Evolutionary conservation across 2,113 vertebrate genomes (phyloP), one percentile per base, ranked within the genome.

Genomic region (Notothenia rossii): DNA sequence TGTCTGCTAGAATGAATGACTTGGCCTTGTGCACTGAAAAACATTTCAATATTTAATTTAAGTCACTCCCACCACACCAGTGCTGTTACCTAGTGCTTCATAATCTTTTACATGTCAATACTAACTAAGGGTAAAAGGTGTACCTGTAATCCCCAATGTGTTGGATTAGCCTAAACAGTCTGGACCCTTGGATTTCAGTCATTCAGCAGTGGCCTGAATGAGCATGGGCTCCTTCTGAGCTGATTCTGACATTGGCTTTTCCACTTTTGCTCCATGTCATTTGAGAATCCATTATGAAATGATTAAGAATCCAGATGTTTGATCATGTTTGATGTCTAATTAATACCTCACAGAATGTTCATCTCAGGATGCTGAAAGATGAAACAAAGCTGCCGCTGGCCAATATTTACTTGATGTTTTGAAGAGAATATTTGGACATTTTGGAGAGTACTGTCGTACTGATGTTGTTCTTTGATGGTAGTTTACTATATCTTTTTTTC

Each of bases 311-410:
- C 13, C 45, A 33, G 49, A 29, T 25, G 36, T 66, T 61, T 80
- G 65, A 79, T 79, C 46, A 60, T 12, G 53, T 75, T 84, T 79
- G 46, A 75, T 66, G 20, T 22, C 10, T 40, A 40, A 50, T n/a
- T 56, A 56, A 29, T 14, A 69, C 51, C 25, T n/a, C 22, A 29
- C 33, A 43, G n/a, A 14, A 8, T 73, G 46, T 76, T 59, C 36
- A 59, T 66, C 3, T 63, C 5, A 12, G 36, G 58, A 72, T 50
- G 17, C 67, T 82, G 48, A 29, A 29, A 54, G 53, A 12, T 56
- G 43, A 72, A 67, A 36, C 33, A 62, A n/a, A 48, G 7, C 5
- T 5, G 13, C 13, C n/a, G 36, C 33, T 51, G 10, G 36, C 6
- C 5, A 1, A 56, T 25, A 53, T 48, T 71, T 45, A 63, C 12